A percentile compares a stretch with the other conserved stretches of the same genome.
These are phyloP conservation scores for Mythimna lalbum DNA, from an alignment of 2,888 invertebrate genomes.

Conservation along the genomic window DNA sequence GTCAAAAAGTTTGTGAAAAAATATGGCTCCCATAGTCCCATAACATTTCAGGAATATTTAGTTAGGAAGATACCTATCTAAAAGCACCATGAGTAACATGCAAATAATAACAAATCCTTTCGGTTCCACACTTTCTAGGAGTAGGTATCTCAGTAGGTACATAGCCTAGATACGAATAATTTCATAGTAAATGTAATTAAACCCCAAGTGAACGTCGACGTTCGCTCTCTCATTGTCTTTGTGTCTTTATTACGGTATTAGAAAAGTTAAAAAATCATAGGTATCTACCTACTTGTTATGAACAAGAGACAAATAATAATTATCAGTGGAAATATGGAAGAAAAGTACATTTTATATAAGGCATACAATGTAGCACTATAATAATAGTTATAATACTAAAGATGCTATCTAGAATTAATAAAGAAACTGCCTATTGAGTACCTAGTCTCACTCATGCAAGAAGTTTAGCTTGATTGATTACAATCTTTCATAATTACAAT, in stretches of 20 bases:
- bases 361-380: neutral
- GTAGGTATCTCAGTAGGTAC: neutral
- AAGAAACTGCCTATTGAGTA: neutral
- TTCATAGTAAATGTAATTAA: neutral
- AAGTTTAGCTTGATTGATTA: neutral
- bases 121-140: constrained; percentile 6
- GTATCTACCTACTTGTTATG: neutral
- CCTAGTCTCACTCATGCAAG: neutral
- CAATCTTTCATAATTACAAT: neutral
- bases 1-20: no score
- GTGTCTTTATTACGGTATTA: no score
- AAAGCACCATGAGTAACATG: no score
- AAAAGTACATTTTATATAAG: neutral
- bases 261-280: no score
- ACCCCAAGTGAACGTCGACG: no score
- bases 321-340: neutral
- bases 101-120: neutral
- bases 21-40: no score
- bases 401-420: neutral
- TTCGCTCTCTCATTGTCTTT: no score
- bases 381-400: neutral
- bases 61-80: no score
- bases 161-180: neutral
- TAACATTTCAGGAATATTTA: no score
- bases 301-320: neutral